Evolutionary conservation across 1,140 invertebrate species (phyloP).

Genomic region (Eupeodes corollae): DNA sequence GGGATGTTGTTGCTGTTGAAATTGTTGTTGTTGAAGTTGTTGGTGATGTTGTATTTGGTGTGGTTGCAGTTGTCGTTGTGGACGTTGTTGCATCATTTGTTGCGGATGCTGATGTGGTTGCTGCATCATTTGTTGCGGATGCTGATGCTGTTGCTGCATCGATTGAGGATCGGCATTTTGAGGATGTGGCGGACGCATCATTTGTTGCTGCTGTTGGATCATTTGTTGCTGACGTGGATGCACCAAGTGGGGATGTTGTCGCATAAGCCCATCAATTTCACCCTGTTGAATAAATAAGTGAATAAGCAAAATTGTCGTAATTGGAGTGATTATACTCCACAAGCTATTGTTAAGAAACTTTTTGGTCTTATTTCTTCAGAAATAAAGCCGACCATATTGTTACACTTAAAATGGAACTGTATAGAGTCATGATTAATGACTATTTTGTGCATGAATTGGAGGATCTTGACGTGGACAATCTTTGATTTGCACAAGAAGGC

Average conservation of each 20-base stretch:
- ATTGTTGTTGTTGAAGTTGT: constrained; percentile 15
- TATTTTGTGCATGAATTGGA: too few relatives aligned
- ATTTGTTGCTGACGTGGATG: constrained; percentile 39
- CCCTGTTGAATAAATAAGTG: constrained; percentile 34
- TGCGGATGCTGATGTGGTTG: constrained; percentile 17
- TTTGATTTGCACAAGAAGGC: too few relatives aligned
- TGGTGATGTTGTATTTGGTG: constrained; percentile 9
- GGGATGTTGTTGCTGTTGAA: constrained; percentile 20
- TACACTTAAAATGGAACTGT: too few relatives aligned
- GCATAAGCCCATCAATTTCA: constrained; percentile 62
- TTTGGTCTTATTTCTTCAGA: too few relatives aligned
- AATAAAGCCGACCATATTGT: too few relatives aligned
- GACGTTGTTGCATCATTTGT: neutral
- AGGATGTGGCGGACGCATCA: constrained; percentile 30
- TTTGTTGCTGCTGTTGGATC: constrained; percentile 17
- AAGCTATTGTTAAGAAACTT: neutral
- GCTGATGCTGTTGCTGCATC: constrained; percentile 23
- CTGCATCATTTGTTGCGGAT: constrained; percentile 14
- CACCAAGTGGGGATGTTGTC: constrained; percentile 56
- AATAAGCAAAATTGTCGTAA: too few relatives aligned
- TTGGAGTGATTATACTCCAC: too few relatives aligned
- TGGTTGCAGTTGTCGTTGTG: constrained; percentile 6
- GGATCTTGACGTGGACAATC: too few relatives aligned
- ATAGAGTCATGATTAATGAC: too few relatives aligned
- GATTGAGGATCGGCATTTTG: too few relatives aligned